Evolutionary conservation across 2,888 invertebrate species (phyloP), one percentile per base, ranked within the genome.

Genomic region (Synanthedon formicaeformis): DNA sequence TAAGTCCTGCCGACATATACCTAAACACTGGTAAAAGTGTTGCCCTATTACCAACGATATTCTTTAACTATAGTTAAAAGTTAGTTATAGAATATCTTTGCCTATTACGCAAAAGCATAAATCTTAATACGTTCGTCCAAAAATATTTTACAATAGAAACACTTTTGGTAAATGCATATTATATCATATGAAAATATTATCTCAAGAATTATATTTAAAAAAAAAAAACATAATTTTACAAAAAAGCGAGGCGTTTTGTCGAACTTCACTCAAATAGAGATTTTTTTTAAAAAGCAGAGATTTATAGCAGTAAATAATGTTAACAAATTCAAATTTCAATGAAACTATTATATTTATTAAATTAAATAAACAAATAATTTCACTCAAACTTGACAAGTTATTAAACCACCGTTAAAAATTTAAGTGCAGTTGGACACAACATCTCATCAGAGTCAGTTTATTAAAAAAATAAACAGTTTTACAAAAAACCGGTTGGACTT

Each of bases 371-470:
- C 53, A 34, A 52, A 54, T 60, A 59, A 55, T 61, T 57, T 64
- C 65, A 67, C 67, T 71, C 71, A 66, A 67, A 73, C 70, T 64
- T 34, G 34, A 34, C 34, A 34, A 63, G 59, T 61, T 57, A 56
- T 55, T 23, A 58, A 68, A 86, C 87, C 86, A 86, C 87, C 87
- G 80, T 78, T 78, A 71, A 76, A 85, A 75, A 84, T 79, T 84
- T 79, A 87, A 85, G 87, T 87, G 87, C 87, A 86, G 87, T 86
- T 78, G 71, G 87, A 87, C 87, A 84, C 83, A 85, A 86, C 86
- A 86, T 81, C 82, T 78, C 79, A 65, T 67, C 62, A 63, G 62
- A 68, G 64, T 62, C 66, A 65, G 69, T 65, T 23, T 23, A 23
- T 23, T 23, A 23, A 23, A 23, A 4, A 65, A 67, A 68, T 67